These are phyloP conservation scores for Paedocypris sp. DNA, from an alignment of 2,113 vertebrate genomes.

Conservation along the genomic window DNA sequence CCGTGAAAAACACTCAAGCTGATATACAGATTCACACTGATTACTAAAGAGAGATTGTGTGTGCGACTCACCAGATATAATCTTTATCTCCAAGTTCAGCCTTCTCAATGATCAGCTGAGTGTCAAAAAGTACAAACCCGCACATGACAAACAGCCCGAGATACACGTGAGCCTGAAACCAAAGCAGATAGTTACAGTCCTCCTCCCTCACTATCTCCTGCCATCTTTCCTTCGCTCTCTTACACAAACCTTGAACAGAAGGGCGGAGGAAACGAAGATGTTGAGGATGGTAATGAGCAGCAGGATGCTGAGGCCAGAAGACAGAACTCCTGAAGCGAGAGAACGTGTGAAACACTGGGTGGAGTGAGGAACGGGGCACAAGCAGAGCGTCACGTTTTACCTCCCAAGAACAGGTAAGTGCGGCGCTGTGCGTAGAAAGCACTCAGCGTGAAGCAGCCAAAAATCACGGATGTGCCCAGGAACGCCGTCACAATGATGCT, in stretches of 20 bases:
- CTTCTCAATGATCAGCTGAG: conserved; percentile 96
- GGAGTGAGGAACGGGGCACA: not conserved
- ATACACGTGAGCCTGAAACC: conserved; percentile 76
- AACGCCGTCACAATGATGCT: conserved; percentile 91
- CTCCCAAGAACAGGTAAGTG: conserved; percentile 88
- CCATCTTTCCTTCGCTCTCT: not conserved
- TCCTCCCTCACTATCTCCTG: not conserved
- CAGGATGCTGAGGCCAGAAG: conserved; percentile 77
- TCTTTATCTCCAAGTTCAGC: conserved; percentile 91
- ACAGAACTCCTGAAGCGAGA: conserved; percentile 66
- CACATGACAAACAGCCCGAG: conserved; percentile 85
- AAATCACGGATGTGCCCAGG: conserved; percentile 81
- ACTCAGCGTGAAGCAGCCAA: conserved; percentile 86
- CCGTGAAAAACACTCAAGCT: not conserved
- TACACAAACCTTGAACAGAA: conserved; percentile 73
- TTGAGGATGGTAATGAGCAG: conserved; percentile 77
- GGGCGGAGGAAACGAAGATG: conserved; percentile 72
- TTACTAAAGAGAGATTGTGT: not conserved
- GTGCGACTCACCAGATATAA: conserved; percentile 79
- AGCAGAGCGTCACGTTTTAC: conserved; percentile 44
- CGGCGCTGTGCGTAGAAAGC: conserved; percentile 84
- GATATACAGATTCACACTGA: not conserved
- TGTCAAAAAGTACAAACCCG: conserved; percentile 94
- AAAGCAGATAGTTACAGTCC: not conserved
- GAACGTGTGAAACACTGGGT: not conserved